These are phyloP conservation scores for Oryzaephilus surinamensis DNA, from an alignment of 1,140 invertebrate species.

Conservation along the genomic window DNA sequence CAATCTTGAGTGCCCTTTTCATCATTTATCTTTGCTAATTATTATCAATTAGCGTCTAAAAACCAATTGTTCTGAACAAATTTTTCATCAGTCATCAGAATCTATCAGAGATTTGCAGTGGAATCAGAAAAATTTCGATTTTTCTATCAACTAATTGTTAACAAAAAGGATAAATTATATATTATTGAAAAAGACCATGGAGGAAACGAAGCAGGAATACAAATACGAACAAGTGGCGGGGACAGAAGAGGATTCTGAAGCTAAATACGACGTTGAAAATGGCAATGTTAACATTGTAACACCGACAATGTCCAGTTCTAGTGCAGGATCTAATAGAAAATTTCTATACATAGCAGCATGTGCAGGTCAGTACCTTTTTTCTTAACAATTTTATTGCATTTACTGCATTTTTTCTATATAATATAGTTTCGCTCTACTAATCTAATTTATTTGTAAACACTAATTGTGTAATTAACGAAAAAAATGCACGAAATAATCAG, in stretches of 20 bases:
- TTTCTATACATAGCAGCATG: conserved; percentile 22
- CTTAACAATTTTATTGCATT: not conserved
- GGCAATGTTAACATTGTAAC: conserved; percentile 4
- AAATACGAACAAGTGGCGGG: conserved; percentile 11
- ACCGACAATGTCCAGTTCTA: conserved; percentile 5
- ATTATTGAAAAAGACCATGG: too few relatives aligned
- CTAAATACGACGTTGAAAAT: conserved; percentile 3
- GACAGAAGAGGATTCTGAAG: conserved; percentile 3
- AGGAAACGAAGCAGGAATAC: conserved; percentile 7
- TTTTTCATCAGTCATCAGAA: too few relatives aligned
- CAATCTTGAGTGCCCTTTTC: too few relatives aligned
- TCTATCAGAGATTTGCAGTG: too few relatives aligned
- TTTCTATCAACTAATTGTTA: too few relatives aligned
- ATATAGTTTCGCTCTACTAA: not conserved
- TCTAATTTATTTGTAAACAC: not conserved
- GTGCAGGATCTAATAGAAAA: conserved; percentile 5
- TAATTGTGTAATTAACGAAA: not conserved
- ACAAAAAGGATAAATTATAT: too few relatives aligned
- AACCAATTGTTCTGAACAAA: too few relatives aligned
- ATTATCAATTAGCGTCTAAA: too few relatives aligned
- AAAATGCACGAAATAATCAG: not conserved
- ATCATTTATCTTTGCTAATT: too few relatives aligned
- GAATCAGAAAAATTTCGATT: too few relatives aligned
- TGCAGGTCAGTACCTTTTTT: conserved; percentile 14
- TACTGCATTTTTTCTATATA: not conserved